Conservation (phyloP, 2,113 vertebrate genomes). For the Potamarius usumacintae region DNA sequence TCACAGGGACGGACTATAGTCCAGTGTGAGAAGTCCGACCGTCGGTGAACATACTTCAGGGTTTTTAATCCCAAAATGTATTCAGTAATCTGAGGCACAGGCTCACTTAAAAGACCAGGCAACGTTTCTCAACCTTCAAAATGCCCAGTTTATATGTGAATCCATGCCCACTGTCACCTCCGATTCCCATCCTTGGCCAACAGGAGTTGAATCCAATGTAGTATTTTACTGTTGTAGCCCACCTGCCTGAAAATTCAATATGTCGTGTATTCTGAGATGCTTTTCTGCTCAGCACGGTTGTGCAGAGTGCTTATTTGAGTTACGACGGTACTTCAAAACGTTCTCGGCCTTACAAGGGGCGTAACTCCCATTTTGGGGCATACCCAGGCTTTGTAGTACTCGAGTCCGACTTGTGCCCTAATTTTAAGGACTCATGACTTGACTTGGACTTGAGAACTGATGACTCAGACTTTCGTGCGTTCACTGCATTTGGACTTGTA, state of each 20-base stretch:
- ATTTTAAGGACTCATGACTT: too few relatives aligned
- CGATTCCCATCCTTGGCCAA: neutral
- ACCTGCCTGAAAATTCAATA: neutral
- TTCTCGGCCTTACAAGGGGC: too few relatives aligned
- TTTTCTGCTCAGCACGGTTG: neutral
- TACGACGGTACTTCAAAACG: too few relatives aligned
- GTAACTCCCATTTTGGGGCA: too few relatives aligned
- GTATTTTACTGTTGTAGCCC: neutral
- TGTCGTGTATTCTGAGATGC: neutral
- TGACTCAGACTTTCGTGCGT: too few relatives aligned
- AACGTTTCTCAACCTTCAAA: neutral
- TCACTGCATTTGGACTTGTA: too few relatives aligned
- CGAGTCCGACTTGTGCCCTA: too few relatives aligned
- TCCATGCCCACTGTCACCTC: neutral
- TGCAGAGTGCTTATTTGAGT: neutral
- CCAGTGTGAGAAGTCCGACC: neutral
- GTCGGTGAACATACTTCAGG: too few relatives aligned
- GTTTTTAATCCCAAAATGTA: neutral
- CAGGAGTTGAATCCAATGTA: neutral
- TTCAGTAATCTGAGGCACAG: neutral
- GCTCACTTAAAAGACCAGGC: neutral
- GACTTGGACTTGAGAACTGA: too few relatives aligned
- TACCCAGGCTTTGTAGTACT: too few relatives aligned
- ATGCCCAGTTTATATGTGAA: neutral
- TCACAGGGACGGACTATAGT: too few relatives aligned